Evolutionary conservation across 2,797 vertebrate genomes (phyloP).

Genomic region (Emys orbicularis): DNA sequence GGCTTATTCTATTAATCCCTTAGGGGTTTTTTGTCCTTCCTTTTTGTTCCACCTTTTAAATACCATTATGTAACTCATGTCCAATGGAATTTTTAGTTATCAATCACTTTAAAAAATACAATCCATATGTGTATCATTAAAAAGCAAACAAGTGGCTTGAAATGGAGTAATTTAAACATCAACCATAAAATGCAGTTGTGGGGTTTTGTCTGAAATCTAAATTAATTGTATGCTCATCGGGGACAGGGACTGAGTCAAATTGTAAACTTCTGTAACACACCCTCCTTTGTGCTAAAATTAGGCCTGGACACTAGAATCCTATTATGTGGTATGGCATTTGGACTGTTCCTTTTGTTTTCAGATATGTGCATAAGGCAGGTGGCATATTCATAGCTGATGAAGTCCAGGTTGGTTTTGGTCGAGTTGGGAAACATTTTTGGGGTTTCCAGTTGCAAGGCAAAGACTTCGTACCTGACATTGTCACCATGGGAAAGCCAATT

Average conservation of each 20-base stretch:
- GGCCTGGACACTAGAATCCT: rapidly evolving
- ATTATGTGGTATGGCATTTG: background rate
- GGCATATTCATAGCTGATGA: conserved; percentile 96
- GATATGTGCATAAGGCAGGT: conserved; percentile 87
- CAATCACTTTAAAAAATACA: background rate
- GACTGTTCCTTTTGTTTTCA: conserved; percentile 73
- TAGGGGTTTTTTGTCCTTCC: background rate
- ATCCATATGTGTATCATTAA: background rate
- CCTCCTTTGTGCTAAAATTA: background rate
- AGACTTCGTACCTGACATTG: conserved; percentile 95
- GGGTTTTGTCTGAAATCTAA: background rate
- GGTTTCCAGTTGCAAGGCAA: conserved; percentile 94
- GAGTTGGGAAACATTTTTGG: conserved; percentile 95
- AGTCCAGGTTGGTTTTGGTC: conserved; percentile 97
- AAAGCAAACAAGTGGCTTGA: background rate
- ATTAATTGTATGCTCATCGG: background rate
- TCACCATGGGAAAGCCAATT: conserved; percentile 99
- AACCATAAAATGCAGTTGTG: background rate
- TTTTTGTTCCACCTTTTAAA: background rate
- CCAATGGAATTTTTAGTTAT: background rate
- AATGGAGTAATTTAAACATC: background rate
- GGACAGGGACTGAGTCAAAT: background rate
- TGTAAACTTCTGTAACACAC: background rate
- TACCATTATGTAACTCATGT: background rate
- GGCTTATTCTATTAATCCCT: background rate